Evolutionary conservation across 1,140 invertebrate genomes (phyloP), one percentile per base, ranked within the genome.

Genomic region (Drosophila leontia): DNA sequence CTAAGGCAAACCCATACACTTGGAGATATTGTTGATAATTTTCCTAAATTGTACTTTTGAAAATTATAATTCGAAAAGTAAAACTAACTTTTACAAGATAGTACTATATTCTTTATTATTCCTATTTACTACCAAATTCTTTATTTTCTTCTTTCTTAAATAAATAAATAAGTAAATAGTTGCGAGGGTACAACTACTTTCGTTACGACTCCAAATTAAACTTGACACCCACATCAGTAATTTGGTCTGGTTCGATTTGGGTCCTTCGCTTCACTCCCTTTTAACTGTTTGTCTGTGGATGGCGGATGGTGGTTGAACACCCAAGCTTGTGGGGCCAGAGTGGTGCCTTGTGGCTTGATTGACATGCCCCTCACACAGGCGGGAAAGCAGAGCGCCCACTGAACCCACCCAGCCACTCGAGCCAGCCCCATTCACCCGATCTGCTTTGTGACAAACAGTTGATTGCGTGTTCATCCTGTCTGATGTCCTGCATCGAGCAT

Each of bases 391-490:
- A 13, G 17, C 12, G n/a, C 32, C 19, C 37, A 15, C 58, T 35
- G 51, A 56, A 9, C 26, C 71, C 55, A 65, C 19, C 19, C 61
- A 77, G 37, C 39, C 71, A 58, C 69, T 55, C 35, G 51, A 41
- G 12, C 32, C 45, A 42, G 45, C 7, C 42, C n/a, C 68, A 42
- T 69, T 64, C 50, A 48, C 35, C 51, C 41, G 47, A 59, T 68
- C 35, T 55, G 47, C 59, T 68, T 69, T 70, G 74, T 80, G 83
- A 88, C 84, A 88, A 87, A 88, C 84, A 88, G 84, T 86, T 88
- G 84, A 88, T 88, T 88, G 84, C 78, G 80, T 86, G 83, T 77
- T 80, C 83, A 60, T 75, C 42, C 72, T 69, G 74, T 65, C 59
- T 47, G 62, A 42, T 39, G 55, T 44, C 67, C 39, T 70, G 44